phyloP scores from a whole-genome alignment of 1,140 invertebrate species.

The Bombus soroeensis region DNA sequence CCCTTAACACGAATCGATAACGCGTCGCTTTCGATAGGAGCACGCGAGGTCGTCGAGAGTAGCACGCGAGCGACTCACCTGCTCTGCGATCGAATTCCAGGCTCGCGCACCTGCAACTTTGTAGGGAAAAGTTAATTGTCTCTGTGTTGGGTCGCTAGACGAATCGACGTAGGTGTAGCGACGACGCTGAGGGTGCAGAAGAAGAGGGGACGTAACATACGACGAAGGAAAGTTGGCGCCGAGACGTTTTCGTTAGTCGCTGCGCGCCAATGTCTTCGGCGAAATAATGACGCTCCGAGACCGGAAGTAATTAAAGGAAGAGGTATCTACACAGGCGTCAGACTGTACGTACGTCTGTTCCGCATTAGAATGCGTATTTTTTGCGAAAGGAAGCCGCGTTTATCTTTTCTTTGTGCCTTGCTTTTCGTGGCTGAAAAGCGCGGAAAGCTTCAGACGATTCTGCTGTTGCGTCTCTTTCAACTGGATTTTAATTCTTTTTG shows the following conservation, averaged over 20 bases:
- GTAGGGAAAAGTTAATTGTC: slow-evolving; percentile 62
- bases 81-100: slow-evolving; percentile 66
- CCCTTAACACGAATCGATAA: slow-evolving; percentile 60
- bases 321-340: neutral
- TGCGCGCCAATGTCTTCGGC: neutral
- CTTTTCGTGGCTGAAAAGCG: neutral
- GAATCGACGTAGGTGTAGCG: neutral
- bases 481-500: neutral
- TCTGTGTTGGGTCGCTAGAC: neutral
- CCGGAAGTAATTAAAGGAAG: slow-evolving; percentile 13
- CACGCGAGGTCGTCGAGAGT: slow-evolving; percentile 60
- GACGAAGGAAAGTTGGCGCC: neutral
- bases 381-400: neutral
- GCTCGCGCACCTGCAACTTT: slow-evolving; percentile 55
- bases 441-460: neutral
- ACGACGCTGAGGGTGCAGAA: neutral
- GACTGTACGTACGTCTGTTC: neutral
- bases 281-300: neutral
- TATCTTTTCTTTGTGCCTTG: neutral
- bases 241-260: neutral
- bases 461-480: neutral
- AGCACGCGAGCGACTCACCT: slow-evolving; percentile 64
- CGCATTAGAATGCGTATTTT: neutral
- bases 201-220: neutral
- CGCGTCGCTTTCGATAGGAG: slow-evolving; percentile 59